Evolutionary conservation across 2,113 vertebrate species (phyloP), one percentile per base, ranked within the genome.

Genomic region (Macaca nemestrina): DNA sequence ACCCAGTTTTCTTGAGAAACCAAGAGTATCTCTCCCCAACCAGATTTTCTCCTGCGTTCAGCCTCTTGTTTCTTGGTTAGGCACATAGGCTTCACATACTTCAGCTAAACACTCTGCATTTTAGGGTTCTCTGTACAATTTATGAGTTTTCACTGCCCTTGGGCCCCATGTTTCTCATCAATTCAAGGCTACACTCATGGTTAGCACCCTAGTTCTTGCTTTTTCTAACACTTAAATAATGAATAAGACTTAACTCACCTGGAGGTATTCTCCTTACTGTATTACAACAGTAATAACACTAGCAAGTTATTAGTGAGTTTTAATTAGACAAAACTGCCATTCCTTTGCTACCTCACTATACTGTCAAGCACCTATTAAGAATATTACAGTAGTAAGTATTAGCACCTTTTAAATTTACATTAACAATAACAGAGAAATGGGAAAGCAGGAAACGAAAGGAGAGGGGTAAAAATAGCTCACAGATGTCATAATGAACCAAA

Each of bases 341-440:
- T 79, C 22, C 35, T 82, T 92, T 67, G 57, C 67, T 80, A 80
- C n/a, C 88, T 64, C 35, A 64, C 20, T 52, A 88, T 83, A 70
- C 27, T 76, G 38, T 64, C 93, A 90, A 92, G 48, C 61, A 57
- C 59, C 84, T 79, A 59, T 90, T 90, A 93, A 91, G 27, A 16
- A 81, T 57, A 86, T 92, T 68, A 96, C 9, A 70, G 68, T 78
- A 93, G 76, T 86, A 92, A 89, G 59, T 57, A 95, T 61, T 86
- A 95, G 48, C 88, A 85, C 61, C 76, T 93, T 97, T 95, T 94
- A 94, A 94, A 81, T 96, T 95, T 93, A 81, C 93, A 95, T 87
- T 95, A 94, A 94, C 50, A 97, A 72, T 91, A 83, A 82, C 30
- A 94, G 48, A 95, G 76, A 96, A 93, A 92, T 64, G 59, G 40